A percentile compares a stretch with the other conserved stretches of the same genome.
phyloP scores from a whole-genome alignment of 2,797 vertebrate genomes.

The Catharus ustulatus region DNA sequence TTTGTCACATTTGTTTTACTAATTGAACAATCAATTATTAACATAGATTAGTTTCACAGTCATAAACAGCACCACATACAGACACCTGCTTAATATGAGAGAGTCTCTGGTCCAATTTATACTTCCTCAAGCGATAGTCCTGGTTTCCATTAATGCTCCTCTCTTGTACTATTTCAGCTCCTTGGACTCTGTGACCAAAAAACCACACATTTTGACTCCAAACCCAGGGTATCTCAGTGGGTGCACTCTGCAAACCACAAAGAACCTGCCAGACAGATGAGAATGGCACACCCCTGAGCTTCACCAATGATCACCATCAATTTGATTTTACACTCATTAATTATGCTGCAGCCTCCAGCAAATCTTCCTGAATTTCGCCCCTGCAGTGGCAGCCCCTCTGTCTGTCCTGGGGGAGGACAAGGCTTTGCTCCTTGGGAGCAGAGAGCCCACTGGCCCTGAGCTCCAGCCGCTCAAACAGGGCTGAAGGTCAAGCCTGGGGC shows the following conservation, averaged over 20 bases:
- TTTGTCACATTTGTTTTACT: slow-evolving; percentile 76
- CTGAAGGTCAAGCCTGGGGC: slow-evolving; percentile 45
- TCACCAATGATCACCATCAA: neutral
- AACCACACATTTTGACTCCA: neutral
- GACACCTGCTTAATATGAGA: neutral
- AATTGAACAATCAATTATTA: slow-evolving; percentile 80
- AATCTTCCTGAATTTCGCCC: neutral
- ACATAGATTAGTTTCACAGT: slow-evolving; percentile 67
- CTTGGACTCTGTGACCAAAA: neutral
- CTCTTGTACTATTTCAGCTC: neutral
- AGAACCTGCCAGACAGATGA: neutral
- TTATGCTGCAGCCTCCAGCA: slow-evolving; percentile 10
- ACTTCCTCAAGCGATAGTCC: neutral
- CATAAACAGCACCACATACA: neutral
- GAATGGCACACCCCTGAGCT: neutral
- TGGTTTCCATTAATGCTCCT: neutral
- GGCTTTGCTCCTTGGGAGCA: slow-evolving; percentile 5
- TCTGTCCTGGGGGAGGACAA: neutral
- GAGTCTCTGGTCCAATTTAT: neutral
- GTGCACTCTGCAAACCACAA: accelerated
- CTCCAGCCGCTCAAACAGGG: slow-evolving; percentile 39
- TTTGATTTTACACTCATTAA: neutral
- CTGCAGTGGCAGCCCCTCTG: neutral
- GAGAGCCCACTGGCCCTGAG: neutral
- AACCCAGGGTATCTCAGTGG: neutral